Evolutionary conservation across 2,888 invertebrate genomes (phyloP), one percentile per base, ranked within the genome.

Genomic region (Lissonota sp.): DNA sequence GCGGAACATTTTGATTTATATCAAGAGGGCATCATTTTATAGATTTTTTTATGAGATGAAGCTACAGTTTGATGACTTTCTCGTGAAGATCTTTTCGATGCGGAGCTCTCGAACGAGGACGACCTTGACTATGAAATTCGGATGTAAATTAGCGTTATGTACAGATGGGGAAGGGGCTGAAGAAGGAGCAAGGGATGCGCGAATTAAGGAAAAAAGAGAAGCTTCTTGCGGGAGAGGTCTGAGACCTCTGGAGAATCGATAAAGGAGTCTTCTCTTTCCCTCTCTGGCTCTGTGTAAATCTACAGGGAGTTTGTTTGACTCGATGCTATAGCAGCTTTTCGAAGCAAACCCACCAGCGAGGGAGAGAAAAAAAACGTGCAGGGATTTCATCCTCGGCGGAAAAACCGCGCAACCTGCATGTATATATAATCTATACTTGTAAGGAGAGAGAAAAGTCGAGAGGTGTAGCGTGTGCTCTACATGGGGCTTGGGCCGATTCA

Each of bases 401-500:
- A 16, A 46, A 16, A 66, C n/a, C 63, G 67, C 55, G 26, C 77
- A 64, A 46, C 57, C 71, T 60, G 66, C 42, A 51, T 71, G 72
- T 64, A 75, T 72, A 77, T 39, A 62, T n/a, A 46, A 57, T 67
- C 55, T 63, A 46, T 26, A 49, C 7, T 26, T 26, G 7, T 46
- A 14, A 5, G 40, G 16, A 51, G 60, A 40, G 40, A 42, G 67
- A 76, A 72, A 44, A 69, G 58, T 55, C 73, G 60, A 70, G 63
- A 44, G 57, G 67, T 4, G 16, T 42, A 8, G 66, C 67, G 64
- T 70, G 46, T 46, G 63, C 69, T 62, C 69, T 44, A 39, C 46
- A 44, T 69, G 55, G 40, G 57, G 73, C 66, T 49, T 70, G 66
- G 71, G 53, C 70, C 80, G 84, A 85, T 86, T 85, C 82, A 83